These are phyloP conservation scores for Candidula unifasciata DNA, from an alignment of 2,888 invertebrate species.

Conservation along the genomic window DNA sequence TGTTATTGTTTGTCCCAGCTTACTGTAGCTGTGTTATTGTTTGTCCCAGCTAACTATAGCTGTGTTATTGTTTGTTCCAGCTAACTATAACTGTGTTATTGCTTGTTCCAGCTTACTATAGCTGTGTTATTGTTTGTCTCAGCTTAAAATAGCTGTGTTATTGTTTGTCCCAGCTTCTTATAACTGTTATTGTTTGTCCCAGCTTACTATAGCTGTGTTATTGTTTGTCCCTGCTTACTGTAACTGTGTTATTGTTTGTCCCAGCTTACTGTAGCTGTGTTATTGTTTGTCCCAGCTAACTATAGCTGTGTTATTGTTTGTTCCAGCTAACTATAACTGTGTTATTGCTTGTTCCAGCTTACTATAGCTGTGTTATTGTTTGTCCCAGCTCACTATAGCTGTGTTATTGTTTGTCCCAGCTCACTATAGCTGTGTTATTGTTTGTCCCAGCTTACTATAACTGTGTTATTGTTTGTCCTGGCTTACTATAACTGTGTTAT, in stretches of 20 bases:
- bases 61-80: not conserved
- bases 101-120: not conserved
- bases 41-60: not conserved
- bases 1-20: too few relatives aligned
- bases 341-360: too few relatives aligned
- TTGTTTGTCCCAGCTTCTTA: not conserved
- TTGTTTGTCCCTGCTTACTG: not conserved
- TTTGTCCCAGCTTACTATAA: not conserved
- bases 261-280: not conserved
- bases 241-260: not conserved
- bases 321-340: too few relatives aligned
- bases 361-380: too few relatives aligned
- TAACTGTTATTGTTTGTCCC: not conserved
- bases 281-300: not conserved
- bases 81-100: not conserved
- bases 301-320: not conserved
- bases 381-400: too few relatives aligned
- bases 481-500: not conserved
- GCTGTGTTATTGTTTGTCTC: not conserved
- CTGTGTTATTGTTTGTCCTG: not conserved
- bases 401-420: too few relatives aligned
- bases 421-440: not conserved
- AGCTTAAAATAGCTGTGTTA: not conserved
- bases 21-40: not conserved
- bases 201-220: not conserved